Evolutionary conservation across 2,113 vertebrate species (phyloP).

Genomic region (Ctenodactylus gundi): DNA sequence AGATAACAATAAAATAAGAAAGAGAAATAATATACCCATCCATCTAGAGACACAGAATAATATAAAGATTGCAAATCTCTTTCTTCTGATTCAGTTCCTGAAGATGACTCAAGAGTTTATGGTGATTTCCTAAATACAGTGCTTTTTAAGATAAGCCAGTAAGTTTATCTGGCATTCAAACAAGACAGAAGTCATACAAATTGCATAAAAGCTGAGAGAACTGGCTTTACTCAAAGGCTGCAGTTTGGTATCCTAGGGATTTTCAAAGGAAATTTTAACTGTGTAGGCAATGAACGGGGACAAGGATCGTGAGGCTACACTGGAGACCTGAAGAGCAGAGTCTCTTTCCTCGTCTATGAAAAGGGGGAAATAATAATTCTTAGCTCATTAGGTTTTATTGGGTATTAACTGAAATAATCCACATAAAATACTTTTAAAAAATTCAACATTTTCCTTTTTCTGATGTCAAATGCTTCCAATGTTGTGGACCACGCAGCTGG

Average conservation of each 20-base stretch:
- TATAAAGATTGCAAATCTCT: neutral
- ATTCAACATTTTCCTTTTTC: neutral
- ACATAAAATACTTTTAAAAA: neutral
- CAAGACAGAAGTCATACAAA: neutral
- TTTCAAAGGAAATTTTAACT: neutral
- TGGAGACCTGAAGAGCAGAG: neutral
- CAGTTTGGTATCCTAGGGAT: neutral
- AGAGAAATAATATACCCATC: neutral
- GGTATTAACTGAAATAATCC: too few relatives aligned
- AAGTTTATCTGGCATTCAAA: neutral
- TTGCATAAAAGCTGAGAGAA: neutral
- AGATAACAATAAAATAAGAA: neutral
- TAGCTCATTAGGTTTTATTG: too few relatives aligned
- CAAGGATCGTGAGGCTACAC: neutral
- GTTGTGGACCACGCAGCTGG: neutral
- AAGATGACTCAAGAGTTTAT: neutral
- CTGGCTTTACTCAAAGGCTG: neutral
- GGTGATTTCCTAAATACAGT: neutral
- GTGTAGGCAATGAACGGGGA: neutral
- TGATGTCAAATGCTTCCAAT: neutral
- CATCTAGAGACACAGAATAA: neutral
- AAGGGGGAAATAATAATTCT: neutral
- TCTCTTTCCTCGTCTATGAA: neutral
- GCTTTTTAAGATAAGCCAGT: neutral
- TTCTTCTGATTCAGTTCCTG: neutral